Percentiles rank a stretch among this genome's conserved stretches.
Conservation (phyloP, 2,113 vertebrate species). For the Nanorana parkeri region DNA sequence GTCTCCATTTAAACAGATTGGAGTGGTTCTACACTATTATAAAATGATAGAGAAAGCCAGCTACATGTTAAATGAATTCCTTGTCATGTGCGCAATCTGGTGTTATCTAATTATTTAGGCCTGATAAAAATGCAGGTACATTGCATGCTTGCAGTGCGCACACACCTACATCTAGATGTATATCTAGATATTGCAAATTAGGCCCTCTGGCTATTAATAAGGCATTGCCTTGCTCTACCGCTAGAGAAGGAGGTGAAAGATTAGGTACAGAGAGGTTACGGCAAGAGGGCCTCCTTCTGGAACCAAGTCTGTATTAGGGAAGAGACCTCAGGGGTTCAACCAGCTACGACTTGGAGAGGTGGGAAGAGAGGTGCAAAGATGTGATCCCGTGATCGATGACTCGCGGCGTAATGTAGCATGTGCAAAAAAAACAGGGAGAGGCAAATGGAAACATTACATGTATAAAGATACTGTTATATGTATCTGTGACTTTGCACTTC, state of each 20-base stretch:
- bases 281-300: not conserved
- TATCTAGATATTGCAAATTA: not conserved
- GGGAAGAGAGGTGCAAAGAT: slow-evolving; percentile 33
- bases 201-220: not conserved
- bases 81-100: too few species aligned
- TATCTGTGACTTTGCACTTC: too few species aligned
- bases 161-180: not conserved
- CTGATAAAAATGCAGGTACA: too few species aligned
- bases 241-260: not conserved
- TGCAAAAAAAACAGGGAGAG: too few species aligned
- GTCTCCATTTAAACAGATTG: too few species aligned
- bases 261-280: not conserved
- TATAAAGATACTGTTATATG: too few species aligned
- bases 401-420: not conserved
- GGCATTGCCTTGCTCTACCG: not conserved
- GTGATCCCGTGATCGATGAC: slow-evolving; percentile 40
- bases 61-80: too few species aligned
- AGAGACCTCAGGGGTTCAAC: slow-evolving; percentile 5
- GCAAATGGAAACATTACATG: too few species aligned
- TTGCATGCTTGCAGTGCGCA: too few species aligned
- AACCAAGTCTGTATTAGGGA: not conserved
- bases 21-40: too few species aligned
- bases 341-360: slow-evolving; percentile 28
- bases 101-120: too few species aligned
- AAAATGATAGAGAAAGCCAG: too few species aligned